Evolutionary conservation across 2,888 invertebrate genomes (phyloP).

Genomic region (Graphium colonna): DNA sequence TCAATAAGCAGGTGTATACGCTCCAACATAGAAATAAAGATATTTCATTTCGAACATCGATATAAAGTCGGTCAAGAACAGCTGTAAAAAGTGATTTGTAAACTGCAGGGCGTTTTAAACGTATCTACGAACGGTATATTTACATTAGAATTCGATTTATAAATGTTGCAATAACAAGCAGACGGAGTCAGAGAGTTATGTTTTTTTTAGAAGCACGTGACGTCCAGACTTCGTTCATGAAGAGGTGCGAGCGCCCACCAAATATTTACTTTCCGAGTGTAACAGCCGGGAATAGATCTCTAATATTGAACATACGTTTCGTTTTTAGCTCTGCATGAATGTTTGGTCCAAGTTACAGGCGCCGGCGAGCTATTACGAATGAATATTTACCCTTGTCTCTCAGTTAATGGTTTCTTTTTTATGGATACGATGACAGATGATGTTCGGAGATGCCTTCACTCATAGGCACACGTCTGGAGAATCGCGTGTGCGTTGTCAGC

Average conservation of each 20-base stretch:
- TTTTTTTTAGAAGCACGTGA: background rate
- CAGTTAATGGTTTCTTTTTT: no score
- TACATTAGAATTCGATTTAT: background rate
- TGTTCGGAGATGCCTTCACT: no score
- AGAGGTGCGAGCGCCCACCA: constrained; percentile 25
- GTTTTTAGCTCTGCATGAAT: constrained; percentile 20
- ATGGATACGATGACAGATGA: no score
- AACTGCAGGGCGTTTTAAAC: background rate
- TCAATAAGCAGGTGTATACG: no score
- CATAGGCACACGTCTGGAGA: no score
- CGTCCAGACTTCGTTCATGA: background rate
- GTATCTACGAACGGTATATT: background rate
- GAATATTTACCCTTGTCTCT: no score
- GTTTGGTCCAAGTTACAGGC: constrained; percentile 15
- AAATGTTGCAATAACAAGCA: background rate
- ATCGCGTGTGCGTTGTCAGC: no score
- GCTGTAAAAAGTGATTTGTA: background rate
- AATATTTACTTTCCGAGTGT: constrained; percentile 35
- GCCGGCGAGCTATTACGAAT: no score
- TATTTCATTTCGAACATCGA: no score
- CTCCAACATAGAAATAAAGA: no score
- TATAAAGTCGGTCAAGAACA: background rate
- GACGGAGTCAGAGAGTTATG: background rate
- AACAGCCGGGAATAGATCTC: constrained; percentile 30
- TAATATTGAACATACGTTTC: constrained; percentile 34